These are phyloP conservation scores for Scomber japonicus DNA, from an alignment of 2,113 vertebrate species.

Conservation along the genomic window DNA sequence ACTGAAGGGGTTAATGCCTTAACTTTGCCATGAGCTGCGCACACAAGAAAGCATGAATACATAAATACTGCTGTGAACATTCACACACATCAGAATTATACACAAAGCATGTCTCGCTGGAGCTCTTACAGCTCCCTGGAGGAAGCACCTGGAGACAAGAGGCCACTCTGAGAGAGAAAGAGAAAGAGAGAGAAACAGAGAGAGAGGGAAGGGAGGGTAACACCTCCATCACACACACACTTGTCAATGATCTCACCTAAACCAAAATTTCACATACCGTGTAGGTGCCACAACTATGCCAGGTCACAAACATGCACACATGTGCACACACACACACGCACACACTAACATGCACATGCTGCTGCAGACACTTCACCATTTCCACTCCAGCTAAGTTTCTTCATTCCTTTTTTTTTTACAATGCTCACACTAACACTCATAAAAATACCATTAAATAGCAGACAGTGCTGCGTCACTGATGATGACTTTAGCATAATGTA, in stretches of 20 bases:
- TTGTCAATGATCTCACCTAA: constrained; percentile 63
- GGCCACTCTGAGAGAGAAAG: constrained; percentile 36
- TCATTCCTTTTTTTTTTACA: constrained; percentile 42
- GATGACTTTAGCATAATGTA: constrained; percentile 67
- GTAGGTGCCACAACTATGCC: constrained; percentile 34
- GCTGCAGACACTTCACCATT: constrained; percentile 25
- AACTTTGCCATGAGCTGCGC: background rate
- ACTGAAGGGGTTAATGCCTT: background rate
- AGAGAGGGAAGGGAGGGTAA: constrained; percentile 18
- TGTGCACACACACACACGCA: constrained; percentile 5
- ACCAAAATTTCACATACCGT: constrained; percentile 49
- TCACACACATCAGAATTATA: constrained; percentile 29
- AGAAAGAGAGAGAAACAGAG: background rate
- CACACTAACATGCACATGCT: constrained; percentile 1
- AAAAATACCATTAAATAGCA: constrained; percentile 58
- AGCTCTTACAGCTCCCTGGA: constrained; percentile 51
- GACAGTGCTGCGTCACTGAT: constrained; percentile 60
- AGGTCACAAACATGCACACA: constrained; percentile 25
- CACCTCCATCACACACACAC: constrained; percentile 37
- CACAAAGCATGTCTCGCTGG: constrained; percentile 48
- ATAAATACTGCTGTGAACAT: constrained; percentile 10
- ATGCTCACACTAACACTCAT: constrained; percentile 48
- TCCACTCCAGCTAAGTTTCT: constrained; percentile 8
- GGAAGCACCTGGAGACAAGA: constrained; percentile 73
- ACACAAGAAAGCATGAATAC: background rate